These are phyloP conservation scores for Danionella dracula DNA, from an alignment of 2,797 vertebrate genomes.

Conservation along the genomic window DNA sequence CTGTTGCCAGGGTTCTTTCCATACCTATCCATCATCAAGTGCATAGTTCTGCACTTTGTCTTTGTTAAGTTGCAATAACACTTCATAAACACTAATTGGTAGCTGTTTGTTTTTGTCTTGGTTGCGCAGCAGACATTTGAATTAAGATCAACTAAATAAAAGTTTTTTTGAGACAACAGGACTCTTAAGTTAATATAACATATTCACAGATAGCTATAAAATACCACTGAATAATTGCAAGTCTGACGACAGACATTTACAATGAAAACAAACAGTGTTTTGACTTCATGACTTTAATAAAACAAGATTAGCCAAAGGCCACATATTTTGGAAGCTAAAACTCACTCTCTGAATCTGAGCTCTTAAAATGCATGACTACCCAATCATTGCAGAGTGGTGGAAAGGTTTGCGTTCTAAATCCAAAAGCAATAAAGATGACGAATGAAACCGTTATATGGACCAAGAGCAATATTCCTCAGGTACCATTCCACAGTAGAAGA, in stretches of 20 bases:
- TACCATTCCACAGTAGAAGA: background rate
- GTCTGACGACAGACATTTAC: background rate
- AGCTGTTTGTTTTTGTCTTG: too few species aligned
- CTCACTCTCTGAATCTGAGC: background rate
- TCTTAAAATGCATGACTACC: background rate
- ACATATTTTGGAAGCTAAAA: conserved; percentile 4
- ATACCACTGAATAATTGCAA: background rate
- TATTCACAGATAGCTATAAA: too few species aligned
- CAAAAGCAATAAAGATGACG: background rate
- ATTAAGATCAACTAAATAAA: too few species aligned
- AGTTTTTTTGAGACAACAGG: too few species aligned
- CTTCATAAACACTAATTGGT: too few species aligned
- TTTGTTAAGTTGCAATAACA: too few species aligned
- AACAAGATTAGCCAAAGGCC: background rate
- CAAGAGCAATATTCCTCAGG: background rate
- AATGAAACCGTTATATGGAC: background rate
- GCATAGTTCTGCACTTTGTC: too few species aligned
- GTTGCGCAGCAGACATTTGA: too few species aligned
- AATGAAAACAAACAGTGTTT: background rate
- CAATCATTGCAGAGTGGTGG: background rate
- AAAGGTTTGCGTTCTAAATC: background rate
- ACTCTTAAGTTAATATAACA: too few species aligned
- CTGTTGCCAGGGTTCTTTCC: too few species aligned
- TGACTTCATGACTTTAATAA: background rate
- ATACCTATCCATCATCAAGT: too few species aligned